Base-by-base conservation (phyloP, 2,797 vertebrate species). In the Alca torda region DNA sequence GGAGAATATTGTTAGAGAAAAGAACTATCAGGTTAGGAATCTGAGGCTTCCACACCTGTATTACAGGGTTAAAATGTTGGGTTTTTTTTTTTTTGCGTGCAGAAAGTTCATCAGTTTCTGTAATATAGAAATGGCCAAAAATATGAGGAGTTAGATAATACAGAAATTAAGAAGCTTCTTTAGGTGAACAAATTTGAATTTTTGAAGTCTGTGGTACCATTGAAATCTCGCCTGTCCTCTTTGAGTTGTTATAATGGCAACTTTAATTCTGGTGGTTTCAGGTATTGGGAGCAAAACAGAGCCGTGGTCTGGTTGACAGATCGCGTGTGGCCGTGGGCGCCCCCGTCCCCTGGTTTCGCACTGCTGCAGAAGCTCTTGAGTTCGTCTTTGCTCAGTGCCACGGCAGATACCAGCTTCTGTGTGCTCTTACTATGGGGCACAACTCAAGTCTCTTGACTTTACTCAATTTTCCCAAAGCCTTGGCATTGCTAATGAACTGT, bases 341-440 rank as follows among this genome's bases (percentile, higher is more conserved):
- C 23, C 33, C 50, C 0, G 0, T 8, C n/a, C n/a, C 31, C 26
- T 63, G 69, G 10, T 20, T 14, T 59, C 61, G 6, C 8, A 4
- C 19, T 17, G 41, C 56, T 53, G 3, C 24, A 16, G 37, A 30
- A 61, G 31, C 25, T 51, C 67, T 43, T 30, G 16, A 35, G 48
- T 35, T 50, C 18, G 9, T 57, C 33, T 51, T 51, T 4, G 50
- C 65, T 65, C 51, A 4, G 57, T 57, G 5, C 61, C 43, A 10
- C 21, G 20, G 39, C 11, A 21, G 23, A 28, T 33, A 19, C 31
- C 31, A 20, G 23, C 50, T 72, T 50, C 48, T 46, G 20, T 19
- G 6, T 19, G 43, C 57, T 23, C 13, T 23, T 50, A 39, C 45
- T 10, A 26, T 45, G 30, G 33, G 53, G 33, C 65, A 51, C 11